Conservation (phyloP, 2,888 invertebrate genomes). For the Eupithecia centaureata region DNA sequence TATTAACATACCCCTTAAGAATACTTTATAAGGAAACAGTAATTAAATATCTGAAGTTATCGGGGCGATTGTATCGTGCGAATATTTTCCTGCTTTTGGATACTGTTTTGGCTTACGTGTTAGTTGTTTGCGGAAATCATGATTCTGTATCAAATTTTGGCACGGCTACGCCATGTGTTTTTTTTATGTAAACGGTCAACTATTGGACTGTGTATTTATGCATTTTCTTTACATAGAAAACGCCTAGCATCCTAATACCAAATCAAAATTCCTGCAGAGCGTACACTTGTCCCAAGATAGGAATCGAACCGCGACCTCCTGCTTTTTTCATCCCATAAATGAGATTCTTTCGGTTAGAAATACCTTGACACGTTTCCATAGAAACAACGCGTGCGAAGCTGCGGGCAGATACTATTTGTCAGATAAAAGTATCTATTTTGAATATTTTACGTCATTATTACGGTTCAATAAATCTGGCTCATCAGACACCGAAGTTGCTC, state of each 20-base stretch:
- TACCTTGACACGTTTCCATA: too few species aligned
- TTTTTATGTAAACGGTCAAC: neutral
- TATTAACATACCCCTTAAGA: slow-evolving; percentile 67
- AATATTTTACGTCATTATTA: neutral
- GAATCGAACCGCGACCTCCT: too few species aligned
- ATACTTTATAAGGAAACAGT: slow-evolving; percentile 60
- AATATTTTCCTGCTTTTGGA: slow-evolving; percentile 35
- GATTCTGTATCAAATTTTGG: slow-evolving; percentile 6
- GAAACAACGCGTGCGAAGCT: too few species aligned
- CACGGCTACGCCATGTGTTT: neutral
- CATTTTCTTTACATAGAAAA: too few species aligned
- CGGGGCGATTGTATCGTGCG: slow-evolving; percentile 42
- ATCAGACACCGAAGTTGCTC: neutral
- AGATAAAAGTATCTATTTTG: neutral
- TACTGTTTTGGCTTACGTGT: slow-evolving; percentile 29
- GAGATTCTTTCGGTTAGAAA: too few species aligned
- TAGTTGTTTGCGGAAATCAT: slow-evolving; percentile 17
- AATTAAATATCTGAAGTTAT: slow-evolving; percentile 60
- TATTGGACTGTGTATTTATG: neutral
- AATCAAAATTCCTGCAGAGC: too few species aligned
- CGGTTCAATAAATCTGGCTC: neutral
- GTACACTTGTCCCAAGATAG: too few species aligned
- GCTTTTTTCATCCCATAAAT: too few species aligned
- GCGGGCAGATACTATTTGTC: too few species aligned
- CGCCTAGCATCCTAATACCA: too few species aligned